A percentile compares a stretch with the other conserved stretches of the same genome.
Evolutionary conservation across 2,797 vertebrate genomes (phyloP).

Genomic region (Eulemur rubriventer): DNA sequence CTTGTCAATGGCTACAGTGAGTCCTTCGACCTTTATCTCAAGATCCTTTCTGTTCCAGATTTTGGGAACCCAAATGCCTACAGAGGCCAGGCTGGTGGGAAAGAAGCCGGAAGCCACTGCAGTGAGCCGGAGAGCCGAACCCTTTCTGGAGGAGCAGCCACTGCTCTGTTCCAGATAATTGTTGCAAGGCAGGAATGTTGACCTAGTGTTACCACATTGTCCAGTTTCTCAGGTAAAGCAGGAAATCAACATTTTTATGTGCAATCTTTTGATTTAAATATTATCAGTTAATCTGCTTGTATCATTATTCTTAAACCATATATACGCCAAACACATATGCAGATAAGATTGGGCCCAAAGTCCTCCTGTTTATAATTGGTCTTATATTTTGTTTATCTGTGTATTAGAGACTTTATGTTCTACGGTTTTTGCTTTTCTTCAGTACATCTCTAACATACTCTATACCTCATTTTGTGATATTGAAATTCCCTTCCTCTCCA

Average conservation of each 20-base stretch:
- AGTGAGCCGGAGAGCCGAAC: slow-evolving; percentile 53
- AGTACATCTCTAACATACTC: not conserved
- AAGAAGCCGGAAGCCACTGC: slow-evolving; percentile 66
- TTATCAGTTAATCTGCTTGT: not conserved
- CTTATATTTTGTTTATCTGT: not conserved
- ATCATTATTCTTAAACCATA: not conserved
- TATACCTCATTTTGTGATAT: not conserved
- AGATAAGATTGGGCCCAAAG: not conserved
- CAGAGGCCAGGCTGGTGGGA: slow-evolving; percentile 69
- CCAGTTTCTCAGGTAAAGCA: slow-evolving; percentile 73
- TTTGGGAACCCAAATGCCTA: slow-evolving; percentile 67
- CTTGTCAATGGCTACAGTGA: not conserved
- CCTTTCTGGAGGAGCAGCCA: slow-evolving; percentile 54
- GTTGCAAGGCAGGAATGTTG: slow-evolving; percentile 68
- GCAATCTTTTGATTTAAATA: slow-evolving; percentile 33
- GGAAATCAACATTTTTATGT: slow-evolving; percentile 44
- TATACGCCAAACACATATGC: not conserved
- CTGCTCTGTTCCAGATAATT: slow-evolving; percentile 71
- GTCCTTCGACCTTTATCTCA: slow-evolving; percentile 35
- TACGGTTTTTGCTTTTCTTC: slow-evolving; percentile 45
- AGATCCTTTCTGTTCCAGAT: slow-evolving; percentile 72
- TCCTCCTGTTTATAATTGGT: not conserved
- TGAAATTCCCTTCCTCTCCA: slow-evolving; percentile 27
- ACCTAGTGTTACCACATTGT: slow-evolving; percentile 64
- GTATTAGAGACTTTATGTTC: slow-evolving; percentile 30